Evolutionary conservation across 1,140 invertebrate genomes (phyloP).

Genomic region (Trachymyrmex septentrionalis): DNA sequence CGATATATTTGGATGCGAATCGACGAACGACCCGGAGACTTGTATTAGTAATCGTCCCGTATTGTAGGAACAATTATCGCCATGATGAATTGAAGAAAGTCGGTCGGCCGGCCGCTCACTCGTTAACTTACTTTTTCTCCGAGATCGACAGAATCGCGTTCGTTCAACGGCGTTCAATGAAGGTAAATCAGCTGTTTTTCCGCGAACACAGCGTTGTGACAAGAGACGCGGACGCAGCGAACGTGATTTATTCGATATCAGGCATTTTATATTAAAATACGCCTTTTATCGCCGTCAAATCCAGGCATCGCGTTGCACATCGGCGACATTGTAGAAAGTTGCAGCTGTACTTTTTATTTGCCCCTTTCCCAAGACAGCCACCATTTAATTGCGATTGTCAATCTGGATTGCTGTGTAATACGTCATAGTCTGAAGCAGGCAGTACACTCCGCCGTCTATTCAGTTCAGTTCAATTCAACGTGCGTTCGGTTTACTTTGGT

Average conservation of each 20-base stretch:
- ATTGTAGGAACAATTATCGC: slow-evolving; percentile 19
- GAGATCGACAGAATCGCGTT: slow-evolving; percentile 16
- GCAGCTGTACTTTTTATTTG: slow-evolving; percentile 16
- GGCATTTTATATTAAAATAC: slow-evolving; percentile 4
- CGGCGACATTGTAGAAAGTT: slow-evolving; percentile 16
- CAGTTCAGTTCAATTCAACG: not conserved
- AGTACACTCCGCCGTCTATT: not conserved
- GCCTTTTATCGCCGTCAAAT: not conserved
- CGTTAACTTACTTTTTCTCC: not conserved
- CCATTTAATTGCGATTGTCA: slow-evolving; percentile 37
- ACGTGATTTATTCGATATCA: slow-evolving; percentile 39
- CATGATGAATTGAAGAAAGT: slow-evolving; percentile 32
- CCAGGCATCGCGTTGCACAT: not conserved
- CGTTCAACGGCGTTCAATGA: slow-evolving; percentile 8
- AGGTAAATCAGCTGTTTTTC: slow-evolving; percentile 9
- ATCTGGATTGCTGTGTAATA: slow-evolving; percentile 24
- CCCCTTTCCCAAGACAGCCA: not conserved
- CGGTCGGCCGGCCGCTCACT: not conserved
- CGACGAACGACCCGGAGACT: not conserved
- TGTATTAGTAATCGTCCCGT: not conserved
- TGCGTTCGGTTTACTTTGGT: not conserved
- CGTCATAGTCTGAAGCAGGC: slow-evolving; percentile 5
- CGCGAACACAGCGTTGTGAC: not conserved
- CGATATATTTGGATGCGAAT: not conserved
- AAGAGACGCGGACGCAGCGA: not conserved